A percentile compares a stretch with the other conserved stretches of the same genome.
Conservation (phyloP, 1,140 invertebrate genomes). For the Ceratina australensis region DNA sequence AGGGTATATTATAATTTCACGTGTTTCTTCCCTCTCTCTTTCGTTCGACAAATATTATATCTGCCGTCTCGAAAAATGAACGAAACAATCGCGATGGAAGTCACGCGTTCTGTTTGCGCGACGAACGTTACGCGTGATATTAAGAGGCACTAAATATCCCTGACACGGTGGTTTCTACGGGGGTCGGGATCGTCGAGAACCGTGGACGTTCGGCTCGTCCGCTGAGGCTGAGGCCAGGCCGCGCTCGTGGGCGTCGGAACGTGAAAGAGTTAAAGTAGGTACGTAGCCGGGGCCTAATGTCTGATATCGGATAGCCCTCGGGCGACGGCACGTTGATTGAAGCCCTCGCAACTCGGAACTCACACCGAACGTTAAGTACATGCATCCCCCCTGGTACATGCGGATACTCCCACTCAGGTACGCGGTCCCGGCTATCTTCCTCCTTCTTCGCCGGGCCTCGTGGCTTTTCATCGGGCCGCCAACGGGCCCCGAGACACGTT, state of each 20-base stretch:
- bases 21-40: no score
- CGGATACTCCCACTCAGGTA: constrained; percentile 61
- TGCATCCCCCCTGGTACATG: constrained; percentile 65
- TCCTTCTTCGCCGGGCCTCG: constrained; percentile 27
- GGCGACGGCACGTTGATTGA: constrained; percentile 79
- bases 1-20: no score
- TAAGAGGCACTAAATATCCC: no score
- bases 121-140: no score
- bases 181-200: not conserved
- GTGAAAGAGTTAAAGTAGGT: constrained; percentile 47
- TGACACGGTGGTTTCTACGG: no score
- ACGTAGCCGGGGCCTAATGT: constrained; percentile 71
- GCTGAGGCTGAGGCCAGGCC: not conserved
- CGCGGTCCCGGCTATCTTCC: constrained; percentile 45
- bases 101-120: no score
- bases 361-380: constrained; percentile 73
- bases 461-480: constrained; percentile 44
- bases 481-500: constrained; percentile 18
- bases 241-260: constrained; percentile 69
- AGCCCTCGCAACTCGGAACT: constrained; percentile 74
- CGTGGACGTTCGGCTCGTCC: constrained; percentile 1
- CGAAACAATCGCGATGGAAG: no score
- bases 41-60: no score
- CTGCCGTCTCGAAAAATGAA: no score
- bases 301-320: constrained; percentile 77